phyloP scores from a whole-genome alignment of 1,140 invertebrate species.

The Drosophila novamexicana region DNA sequence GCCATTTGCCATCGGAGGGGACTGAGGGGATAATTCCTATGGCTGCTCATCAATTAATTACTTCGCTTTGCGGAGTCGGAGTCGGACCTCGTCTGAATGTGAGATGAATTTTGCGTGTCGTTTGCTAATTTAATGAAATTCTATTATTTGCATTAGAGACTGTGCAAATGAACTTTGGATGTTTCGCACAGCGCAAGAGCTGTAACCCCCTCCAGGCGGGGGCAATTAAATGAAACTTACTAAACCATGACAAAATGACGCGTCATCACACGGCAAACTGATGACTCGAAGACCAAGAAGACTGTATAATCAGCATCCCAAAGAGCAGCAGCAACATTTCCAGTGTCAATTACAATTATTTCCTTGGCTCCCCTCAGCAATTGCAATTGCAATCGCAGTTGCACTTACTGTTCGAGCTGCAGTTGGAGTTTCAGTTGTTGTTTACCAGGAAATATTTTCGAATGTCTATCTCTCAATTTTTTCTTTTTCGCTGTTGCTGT shows the following conservation, averaged over 20 bases:
- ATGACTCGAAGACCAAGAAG: slow-evolving; percentile 4
- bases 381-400: slow-evolving; percentile 25
- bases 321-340: slow-evolving; percentile 55
- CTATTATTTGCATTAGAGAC: slow-evolving; percentile 72
- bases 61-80: background rate
- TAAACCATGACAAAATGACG: slow-evolving; percentile 43
- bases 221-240: slow-evolving; percentile 60
- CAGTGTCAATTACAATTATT: slow-evolving; percentile 74
- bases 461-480: slow-evolving; percentile 21
- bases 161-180: slow-evolving; percentile 55
- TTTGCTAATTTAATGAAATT: slow-evolving; percentile 76
- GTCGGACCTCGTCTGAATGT: background rate
- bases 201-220: background rate
- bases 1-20: background rate
- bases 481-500: slow-evolving; percentile 31
- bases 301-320: slow-evolving; percentile 29
- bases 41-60: slow-evolving; percentile 37
- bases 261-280: slow-evolving; percentile 47
- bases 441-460: slow-evolving; percentile 64
- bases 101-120: slow-evolving; percentile 31
- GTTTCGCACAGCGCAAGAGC: slow-evolving; percentile 3
- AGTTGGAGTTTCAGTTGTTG: slow-evolving; percentile 41
- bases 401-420: slow-evolving; percentile 19
- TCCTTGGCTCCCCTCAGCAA: slow-evolving; percentile 13
- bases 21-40: background rate